A percentile compares a stretch with the other conserved stretches of the same genome.
These are phyloP conservation scores for Scatophagus argus DNA, from an alignment of 2,113 vertebrate genomes.

Conservation along the genomic window DNA sequence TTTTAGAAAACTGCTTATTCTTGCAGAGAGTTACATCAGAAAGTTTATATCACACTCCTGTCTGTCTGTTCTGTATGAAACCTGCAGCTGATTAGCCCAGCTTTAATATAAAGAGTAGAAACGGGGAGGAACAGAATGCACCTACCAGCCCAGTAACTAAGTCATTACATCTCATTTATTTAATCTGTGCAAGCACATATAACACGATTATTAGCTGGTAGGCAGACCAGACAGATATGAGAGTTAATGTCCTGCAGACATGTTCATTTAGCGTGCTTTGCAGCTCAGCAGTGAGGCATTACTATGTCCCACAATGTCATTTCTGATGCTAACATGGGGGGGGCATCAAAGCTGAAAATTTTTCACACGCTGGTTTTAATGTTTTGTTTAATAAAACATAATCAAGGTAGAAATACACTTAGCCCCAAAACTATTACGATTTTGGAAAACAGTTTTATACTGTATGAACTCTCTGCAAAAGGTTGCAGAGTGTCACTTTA, in stretches of 20 bases:
- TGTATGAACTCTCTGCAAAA: too few relatives aligned
- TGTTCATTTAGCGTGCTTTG: too few relatives aligned
- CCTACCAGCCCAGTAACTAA: neutral
- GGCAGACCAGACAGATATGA: neutral
- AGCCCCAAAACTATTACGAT: neutral
- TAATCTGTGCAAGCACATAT: neutral
- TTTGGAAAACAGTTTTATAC: neutral
- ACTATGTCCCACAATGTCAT: neutral
- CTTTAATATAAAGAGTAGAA: neutral
- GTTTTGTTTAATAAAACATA: neutral
- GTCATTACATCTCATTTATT: neutral
- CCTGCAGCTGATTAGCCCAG: neutral
- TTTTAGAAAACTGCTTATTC: neutral
- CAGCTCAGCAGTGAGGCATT: neutral
- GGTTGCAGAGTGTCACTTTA: too few relatives aligned
- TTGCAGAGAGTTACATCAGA: neutral
- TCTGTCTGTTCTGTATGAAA: too few relatives aligned
- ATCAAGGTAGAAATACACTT: neutral
- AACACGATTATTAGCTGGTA: slow-evolving; percentile 3
- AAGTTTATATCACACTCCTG: neutral
- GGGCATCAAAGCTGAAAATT: neutral
- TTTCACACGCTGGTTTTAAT: neutral
- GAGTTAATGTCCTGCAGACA: neutral
- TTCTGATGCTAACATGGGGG: neutral
- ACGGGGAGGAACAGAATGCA: neutral